These are phyloP conservation scores for Eustalomyia histrio DNA, from an alignment of 2,888 invertebrate genomes.

Conservation along the genomic window DNA sequence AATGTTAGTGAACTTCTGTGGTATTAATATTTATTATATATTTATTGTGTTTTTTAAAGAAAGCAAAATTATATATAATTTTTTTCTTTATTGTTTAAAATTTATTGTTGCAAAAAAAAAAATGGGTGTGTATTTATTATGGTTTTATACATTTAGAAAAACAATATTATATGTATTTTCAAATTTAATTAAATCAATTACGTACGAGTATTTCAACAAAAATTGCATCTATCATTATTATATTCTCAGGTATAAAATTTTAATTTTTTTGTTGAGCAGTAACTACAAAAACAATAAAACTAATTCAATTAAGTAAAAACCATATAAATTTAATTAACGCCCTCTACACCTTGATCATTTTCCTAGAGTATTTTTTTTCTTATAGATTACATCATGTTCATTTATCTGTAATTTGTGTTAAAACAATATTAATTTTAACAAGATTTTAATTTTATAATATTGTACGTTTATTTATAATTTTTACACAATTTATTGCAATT, in stretches of 20 bases:
- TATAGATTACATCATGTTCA: background rate
- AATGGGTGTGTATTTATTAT: background rate
- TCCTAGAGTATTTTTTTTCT: background rate
- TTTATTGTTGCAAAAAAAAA: background rate
- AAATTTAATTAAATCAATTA: conserved; percentile 5
- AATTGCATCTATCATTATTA: background rate
- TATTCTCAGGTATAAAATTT: background rate
- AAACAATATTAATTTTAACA: background rate
- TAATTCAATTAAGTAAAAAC: background rate
- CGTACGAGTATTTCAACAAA: background rate
- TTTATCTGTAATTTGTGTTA: background rate
- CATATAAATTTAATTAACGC: background rate
- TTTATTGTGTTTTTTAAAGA: background rate
- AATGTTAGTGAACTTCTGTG: conserved; percentile 4
- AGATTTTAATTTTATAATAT: background rate
- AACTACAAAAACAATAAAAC: background rate
- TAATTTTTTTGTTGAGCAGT: background rate
- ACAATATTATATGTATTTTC: background rate
- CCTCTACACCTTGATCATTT: background rate
- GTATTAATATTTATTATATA: conserved; percentile 2
- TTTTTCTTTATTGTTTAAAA: background rate
- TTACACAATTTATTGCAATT: conserved; percentile 1
- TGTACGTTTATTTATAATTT: background rate
- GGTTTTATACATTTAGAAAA: background rate
- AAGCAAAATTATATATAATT: background rate